These are phyloP conservation scores for Portunus trituberculatus DNA, from an alignment of 1,140 invertebrate species.

Conservation along the genomic window DNA sequence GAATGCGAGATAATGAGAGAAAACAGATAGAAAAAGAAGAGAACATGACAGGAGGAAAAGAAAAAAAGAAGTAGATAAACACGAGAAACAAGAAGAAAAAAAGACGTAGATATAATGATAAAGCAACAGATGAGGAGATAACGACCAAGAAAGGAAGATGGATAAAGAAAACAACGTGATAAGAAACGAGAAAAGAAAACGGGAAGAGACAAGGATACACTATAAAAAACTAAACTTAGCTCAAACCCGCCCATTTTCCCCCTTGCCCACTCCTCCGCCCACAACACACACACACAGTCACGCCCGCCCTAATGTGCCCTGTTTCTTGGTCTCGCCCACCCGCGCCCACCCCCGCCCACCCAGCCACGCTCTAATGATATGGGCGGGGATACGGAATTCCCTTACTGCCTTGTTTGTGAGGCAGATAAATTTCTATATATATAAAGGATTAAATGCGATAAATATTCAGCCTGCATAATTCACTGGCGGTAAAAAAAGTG, in stretches of 20 bases:
- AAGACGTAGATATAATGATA: background rate
- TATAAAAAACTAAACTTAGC: background rate
- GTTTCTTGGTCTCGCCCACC: constrained; percentile 8
- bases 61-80: background rate
- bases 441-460: background rate
- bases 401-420: background rate
- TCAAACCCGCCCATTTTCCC: background rate
- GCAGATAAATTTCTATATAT: background rate
- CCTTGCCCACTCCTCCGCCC: background rate
- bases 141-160: background rate
- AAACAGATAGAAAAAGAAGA: background rate
- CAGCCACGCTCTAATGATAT: background rate
- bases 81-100: background rate
- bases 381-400: background rate
- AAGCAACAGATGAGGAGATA: background rate
- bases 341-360: background rate
- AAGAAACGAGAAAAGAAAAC: background rate
- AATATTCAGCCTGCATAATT: background rate
- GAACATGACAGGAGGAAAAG: background rate
- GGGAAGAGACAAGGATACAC: background rate
- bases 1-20: background rate
- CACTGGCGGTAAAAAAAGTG: too few species aligned
- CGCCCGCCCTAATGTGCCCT: background rate
- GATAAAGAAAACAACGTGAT: too few species aligned
- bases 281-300: background rate